These are phyloP conservation scores for Aethes cnicana DNA, from an alignment of 2,888 invertebrate genomes.

Conservation along the genomic window DNA sequence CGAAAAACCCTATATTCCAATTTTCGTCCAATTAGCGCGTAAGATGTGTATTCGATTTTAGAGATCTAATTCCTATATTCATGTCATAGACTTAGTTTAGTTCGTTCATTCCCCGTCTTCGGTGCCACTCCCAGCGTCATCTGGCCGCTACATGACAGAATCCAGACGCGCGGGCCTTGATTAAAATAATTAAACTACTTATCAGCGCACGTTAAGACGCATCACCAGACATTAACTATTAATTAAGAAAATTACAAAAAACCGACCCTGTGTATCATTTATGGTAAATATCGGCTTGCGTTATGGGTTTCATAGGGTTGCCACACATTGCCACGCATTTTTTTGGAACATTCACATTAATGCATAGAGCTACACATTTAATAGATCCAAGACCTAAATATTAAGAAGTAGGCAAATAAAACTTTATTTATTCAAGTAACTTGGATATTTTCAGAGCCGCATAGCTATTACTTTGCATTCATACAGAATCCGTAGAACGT, in stretches of 20 bases:
- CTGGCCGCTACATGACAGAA: constrained; percentile 13
- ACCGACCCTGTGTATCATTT: constrained; percentile 58
- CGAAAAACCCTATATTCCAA: too few relatives aligned
- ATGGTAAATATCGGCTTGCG: constrained; percentile 58
- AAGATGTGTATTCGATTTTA: too few relatives aligned
- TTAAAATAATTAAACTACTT: constrained; percentile 66
- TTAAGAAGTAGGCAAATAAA: too few relatives aligned
- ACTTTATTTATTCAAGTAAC: too few relatives aligned
- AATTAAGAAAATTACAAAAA: constrained; percentile 72
- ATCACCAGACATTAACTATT: constrained; percentile 67
- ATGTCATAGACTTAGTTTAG: constrained; percentile 6
- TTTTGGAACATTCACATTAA: not conserved
- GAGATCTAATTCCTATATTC: too few relatives aligned
- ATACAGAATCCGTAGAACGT: not conserved
- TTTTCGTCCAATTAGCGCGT: too few relatives aligned
- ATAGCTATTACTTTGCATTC: too few relatives aligned
- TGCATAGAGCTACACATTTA: too few relatives aligned
- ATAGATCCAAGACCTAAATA: too few relatives aligned
- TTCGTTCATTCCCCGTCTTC: constrained; percentile 2
- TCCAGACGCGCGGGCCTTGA: constrained; percentile 39
- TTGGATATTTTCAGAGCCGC: too few relatives aligned
- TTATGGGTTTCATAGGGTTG: constrained; percentile 53
- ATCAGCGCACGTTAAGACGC: constrained; percentile 56
- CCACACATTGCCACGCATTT: constrained; percentile 31
- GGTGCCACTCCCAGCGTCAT: not conserved